phyloP scores from a whole-genome alignment of 1,140 invertebrate genomes.

The Sesamia nonagrioides region DNA sequence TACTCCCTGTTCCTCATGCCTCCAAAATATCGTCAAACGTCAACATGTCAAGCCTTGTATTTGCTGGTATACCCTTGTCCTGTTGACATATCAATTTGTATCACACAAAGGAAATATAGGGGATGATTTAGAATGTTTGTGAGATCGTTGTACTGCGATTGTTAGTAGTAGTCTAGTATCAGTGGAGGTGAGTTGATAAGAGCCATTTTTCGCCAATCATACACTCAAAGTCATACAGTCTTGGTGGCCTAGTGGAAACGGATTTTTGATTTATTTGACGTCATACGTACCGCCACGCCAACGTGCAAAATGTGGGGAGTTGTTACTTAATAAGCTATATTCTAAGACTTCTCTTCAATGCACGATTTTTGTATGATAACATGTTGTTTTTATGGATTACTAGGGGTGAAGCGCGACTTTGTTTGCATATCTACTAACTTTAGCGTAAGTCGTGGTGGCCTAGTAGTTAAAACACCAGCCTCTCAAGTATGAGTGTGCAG shows the following conservation, averaged over 20 bases:
- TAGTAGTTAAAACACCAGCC: too few species aligned
- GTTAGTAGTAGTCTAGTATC: too few species aligned
- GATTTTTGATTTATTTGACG: neutral
- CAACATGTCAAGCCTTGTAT: constrained; percentile 25
- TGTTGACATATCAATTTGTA: constrained; percentile 52
- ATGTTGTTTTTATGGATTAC: neutral
- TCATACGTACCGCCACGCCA: neutral
- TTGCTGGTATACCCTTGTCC: constrained; percentile 43
- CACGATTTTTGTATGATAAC: neutral
- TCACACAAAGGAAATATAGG: constrained; percentile 1
- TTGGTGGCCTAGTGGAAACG: too few species aligned
- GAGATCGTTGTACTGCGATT: neutral
- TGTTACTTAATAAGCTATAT: constrained; percentile 1
- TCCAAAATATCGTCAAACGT: neutral
- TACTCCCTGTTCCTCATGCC: too few species aligned
- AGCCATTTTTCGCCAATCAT: too few species aligned
- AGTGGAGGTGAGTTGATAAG: too few species aligned
- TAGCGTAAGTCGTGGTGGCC: too few species aligned
- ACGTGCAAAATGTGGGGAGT: constrained; percentile 19
- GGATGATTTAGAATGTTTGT: neutral
- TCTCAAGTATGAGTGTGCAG: too few species aligned
- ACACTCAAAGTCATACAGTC: too few species aligned
- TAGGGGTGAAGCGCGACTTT: neutral
- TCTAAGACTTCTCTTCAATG: constrained; percentile 2
- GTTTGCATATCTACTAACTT: neutral